A percentile compares a stretch with the other conserved stretches of the same genome.
These are phyloP conservation scores for Anguilla pacifica DNA, from an alignment of 2,797 vertebrate species.

Conservation along the genomic window DNA sequence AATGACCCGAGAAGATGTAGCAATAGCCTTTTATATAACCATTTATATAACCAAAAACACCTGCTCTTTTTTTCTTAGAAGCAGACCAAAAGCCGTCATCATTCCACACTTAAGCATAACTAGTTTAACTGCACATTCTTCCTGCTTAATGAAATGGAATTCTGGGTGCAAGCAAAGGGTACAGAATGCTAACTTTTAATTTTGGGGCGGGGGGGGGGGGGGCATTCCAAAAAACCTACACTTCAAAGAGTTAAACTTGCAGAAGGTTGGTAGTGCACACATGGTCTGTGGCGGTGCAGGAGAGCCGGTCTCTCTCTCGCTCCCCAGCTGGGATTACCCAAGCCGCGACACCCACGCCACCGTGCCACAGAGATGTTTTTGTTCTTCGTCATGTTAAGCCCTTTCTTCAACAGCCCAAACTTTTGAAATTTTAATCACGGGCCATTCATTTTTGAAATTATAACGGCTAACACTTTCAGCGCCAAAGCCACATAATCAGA, in stretches of 20 bases:
- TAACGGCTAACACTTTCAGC: conserved; percentile 19
- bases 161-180: no score
- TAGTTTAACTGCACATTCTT: background rate
- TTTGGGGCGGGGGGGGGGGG: no score
- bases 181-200: no score
- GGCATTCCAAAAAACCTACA: no score
- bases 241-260: conserved; percentile 36
- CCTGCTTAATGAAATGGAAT: no score
- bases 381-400: conserved; percentile 64
- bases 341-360: conserved; percentile 54
- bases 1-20: background rate
- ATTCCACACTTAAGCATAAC: background rate
- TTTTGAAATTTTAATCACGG: conserved; percentile 44
- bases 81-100: background rate
- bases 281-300: conserved; percentile 37
- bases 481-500: background rate
- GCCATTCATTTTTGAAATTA: conserved; percentile 31
- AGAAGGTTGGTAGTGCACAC: conserved; percentile 16
- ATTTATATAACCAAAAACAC: background rate
- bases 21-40: background rate
- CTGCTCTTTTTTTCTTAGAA: background rate
- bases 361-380: conserved; percentile 65
- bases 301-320: conserved; percentile 43
- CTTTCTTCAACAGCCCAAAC: conserved; percentile 46
- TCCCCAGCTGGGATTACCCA: conserved; percentile 56